Percentiles rank a stretch among this genome's conserved stretches.
Evolutionary conservation across 2,888 invertebrate genomes (phyloP).

Genomic region (Amphiduros pacificus): DNA sequence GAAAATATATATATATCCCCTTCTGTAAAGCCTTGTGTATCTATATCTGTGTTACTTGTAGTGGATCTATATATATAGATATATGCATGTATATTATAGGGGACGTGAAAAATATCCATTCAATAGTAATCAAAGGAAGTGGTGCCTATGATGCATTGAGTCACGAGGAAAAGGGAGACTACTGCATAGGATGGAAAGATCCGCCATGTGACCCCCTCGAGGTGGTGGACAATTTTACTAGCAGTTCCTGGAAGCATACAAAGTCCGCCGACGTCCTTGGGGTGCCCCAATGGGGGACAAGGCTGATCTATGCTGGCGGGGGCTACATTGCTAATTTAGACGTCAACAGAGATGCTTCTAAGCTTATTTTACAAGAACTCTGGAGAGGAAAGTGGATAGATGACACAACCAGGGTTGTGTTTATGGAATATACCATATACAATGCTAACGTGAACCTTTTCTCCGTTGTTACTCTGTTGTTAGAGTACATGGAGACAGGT

Average conservation of each 20-base stretch:
- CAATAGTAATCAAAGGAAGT: too few relatives aligned
- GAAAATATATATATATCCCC: too few relatives aligned
- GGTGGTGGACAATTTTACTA: background rate
- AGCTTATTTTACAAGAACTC: background rate
- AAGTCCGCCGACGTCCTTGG: background rate
- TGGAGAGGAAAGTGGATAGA: background rate
- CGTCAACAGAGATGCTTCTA: background rate
- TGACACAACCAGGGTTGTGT: background rate
- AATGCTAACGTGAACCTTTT: constrained; percentile 1
- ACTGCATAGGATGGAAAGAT: background rate
- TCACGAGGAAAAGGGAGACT: background rate
- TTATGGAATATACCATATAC: background rate
- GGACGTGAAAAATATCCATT: too few relatives aligned
- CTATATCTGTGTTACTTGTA: too few relatives aligned
- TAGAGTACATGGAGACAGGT: background rate
- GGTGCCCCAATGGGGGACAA: background rate
- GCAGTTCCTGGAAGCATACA: background rate
- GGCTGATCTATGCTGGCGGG: background rate
- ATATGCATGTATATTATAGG: too few relatives aligned
- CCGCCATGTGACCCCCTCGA: background rate
- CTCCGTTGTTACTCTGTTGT: background rate
- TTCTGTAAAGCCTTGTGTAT: too few relatives aligned
- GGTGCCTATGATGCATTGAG: background rate
- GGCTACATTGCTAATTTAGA: background rate
- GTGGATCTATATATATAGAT: too few relatives aligned